Evolutionary conservation across 2,888 invertebrate genomes (phyloP).

Genomic region (Villa cingulata): DNA sequence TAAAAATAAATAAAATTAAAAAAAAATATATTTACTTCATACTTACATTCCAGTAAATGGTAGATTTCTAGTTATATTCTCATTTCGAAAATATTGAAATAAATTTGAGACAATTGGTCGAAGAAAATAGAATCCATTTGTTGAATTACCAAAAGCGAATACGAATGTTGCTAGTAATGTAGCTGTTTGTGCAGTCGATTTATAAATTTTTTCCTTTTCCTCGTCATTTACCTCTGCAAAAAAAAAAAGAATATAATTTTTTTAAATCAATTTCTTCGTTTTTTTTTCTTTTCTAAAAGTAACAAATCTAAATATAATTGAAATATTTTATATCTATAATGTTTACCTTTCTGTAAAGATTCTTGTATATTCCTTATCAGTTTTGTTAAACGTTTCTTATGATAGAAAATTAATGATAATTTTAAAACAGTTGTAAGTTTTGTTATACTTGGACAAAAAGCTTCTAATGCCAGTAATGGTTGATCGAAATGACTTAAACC

Average conservation of each 20-base stretch:
- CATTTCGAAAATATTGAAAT: conserved; percentile 15
- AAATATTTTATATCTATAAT: background rate
- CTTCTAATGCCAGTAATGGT: conserved; percentile 26
- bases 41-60: conserved; percentile 30
- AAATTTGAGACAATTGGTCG: conserved; percentile 23
- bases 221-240: conserved; percentile 6
- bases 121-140: conserved; percentile 22
- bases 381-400: background rate
- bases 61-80: conserved; percentile 19
- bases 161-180: conserved; percentile 20
- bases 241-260: background rate
- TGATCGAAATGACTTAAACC: conserved; percentile 22
- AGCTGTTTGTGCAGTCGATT: conserved; percentile 18
- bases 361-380: background rate
- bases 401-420: conserved; percentile 22
- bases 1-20: too few relatives aligned
- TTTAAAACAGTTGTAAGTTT: conserved; percentile 27
- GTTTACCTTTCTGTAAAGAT: conserved; percentile 21
- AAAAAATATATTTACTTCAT: too few relatives aligned
- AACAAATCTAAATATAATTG: background rate
- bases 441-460: conserved; percentile 29
- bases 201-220: conserved; percentile 20
- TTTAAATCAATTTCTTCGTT: background rate
- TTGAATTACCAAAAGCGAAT: conserved; percentile 20
- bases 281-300: background rate